phyloP scores from a whole-genome alignment of 2,888 invertebrate species.

The Drosophila recens region DNA sequence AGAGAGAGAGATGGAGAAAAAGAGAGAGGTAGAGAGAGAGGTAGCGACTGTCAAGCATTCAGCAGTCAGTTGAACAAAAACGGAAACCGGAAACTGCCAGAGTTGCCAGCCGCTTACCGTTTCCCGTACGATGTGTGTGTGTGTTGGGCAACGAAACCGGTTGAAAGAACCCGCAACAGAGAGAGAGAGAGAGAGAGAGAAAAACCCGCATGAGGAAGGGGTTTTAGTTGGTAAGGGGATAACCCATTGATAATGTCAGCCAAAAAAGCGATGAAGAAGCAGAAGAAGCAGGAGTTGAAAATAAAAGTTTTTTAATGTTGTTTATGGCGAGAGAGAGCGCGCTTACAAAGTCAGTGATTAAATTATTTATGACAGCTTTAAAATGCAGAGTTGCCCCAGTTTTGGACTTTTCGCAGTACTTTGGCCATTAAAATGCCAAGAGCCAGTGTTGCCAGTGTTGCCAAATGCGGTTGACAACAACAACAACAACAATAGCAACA shows the following conservation, averaged over 20 bases:
- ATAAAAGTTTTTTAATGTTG: slow-evolving; percentile 60
- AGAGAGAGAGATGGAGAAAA: not conserved
- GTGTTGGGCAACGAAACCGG: slow-evolving; percentile 27
- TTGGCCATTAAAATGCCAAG: slow-evolving; percentile 49
- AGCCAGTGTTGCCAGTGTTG: slow-evolving; percentile 63
- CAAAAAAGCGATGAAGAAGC: slow-evolving; percentile 25
- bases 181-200: not conserved
- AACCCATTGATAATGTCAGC: slow-evolving; percentile 56
- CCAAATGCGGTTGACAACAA: slow-evolving; percentile 56
- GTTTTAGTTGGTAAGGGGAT: not conserved
- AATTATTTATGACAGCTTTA: slow-evolving; percentile 79
- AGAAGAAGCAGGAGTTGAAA: not conserved
- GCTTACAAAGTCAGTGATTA: slow-evolving; percentile 77
- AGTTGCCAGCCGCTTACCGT: slow-evolving; percentile 68
- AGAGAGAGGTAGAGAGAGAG: not conserved
- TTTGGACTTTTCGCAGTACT: slow-evolving; percentile 21
- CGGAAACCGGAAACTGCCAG: slow-evolving; percentile 70
- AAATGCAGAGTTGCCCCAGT: slow-evolving; percentile 64
- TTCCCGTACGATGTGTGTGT: slow-evolving; percentile 48
- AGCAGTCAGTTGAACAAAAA: slow-evolving; percentile 58
- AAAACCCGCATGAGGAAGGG: not conserved
- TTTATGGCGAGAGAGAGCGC: slow-evolving; percentile 41
- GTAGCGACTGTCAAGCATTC: slow-evolving; percentile 50
- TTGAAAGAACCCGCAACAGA: slow-evolving; percentile 11
- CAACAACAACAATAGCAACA: slow-evolving; percentile 35